Evolutionary conservation across 1,140 invertebrate genomes (phyloP), one percentile per base, ranked within the genome.

Genomic region (Meteorus sp.): DNA sequence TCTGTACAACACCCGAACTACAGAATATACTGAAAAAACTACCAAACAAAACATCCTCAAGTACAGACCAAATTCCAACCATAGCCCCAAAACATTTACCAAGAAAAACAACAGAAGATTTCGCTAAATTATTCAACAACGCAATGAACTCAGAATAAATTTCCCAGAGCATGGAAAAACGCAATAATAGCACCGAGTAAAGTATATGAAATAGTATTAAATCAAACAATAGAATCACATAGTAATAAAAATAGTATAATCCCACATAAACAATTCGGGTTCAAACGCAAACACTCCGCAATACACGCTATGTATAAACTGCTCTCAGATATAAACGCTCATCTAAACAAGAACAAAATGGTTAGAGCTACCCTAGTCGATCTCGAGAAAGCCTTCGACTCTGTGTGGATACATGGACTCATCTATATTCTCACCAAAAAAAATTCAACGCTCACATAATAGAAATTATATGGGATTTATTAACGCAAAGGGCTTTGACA

Each of bases 141-240:
- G 11, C 44, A 6, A 13, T 60, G 11, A 60, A 60, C n/a, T 13
- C 19, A 1, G 9, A 41, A 6, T 56, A n/a, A 55, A 9, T 60
- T 60, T 22, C 59, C 59, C 13, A 9, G n/a, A 7, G 22, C 6
- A 17, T 60, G 52, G 59, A 60, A 60, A 56, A 15, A 19, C 19
- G 47, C 57, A 2, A 59, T 44, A 33, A 27, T 59, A n/a, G n/a
- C n/a, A n/a, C n/a, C n/a, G n/a, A n/a, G n/a, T n/a, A n/a, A n/a
- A n/a, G n/a, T n/a, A n/a, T n/a, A n/a, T n/a, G n/a, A n/a, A n/a
- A n/a, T n/a, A n/a, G n/a, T n/a, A n/a, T n/a, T n/a, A n/a, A n/a
- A n/a, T n/a, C n/a, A n/a, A n/a, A n/a, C n/a, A n/a, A n/a, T n/a
- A n/a, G n/a, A n/a, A n/a, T n/a, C n/a, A n/a, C n/a, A n/a, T n/a